Base-by-base conservation (phyloP, 2,888 invertebrate genomes). In the Tinea trinotella region DNA sequence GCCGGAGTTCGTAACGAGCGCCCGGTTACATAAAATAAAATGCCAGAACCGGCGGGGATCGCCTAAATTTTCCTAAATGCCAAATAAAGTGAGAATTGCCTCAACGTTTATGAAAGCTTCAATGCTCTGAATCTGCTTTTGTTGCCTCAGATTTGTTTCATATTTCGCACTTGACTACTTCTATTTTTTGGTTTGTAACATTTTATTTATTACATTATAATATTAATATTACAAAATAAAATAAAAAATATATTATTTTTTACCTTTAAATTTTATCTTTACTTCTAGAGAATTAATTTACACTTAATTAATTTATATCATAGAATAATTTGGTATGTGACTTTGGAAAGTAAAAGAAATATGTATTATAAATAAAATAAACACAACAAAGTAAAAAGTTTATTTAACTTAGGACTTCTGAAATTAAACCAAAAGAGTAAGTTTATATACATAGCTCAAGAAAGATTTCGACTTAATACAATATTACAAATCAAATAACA, bases 31-130 rank as follows among this genome's bases (percentile, higher is more conserved):
- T 84, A 84, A 84, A 84, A 83, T 80, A 82, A 84, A 84, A 85
- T 84, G 82, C 83, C 83, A 82, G 76, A 72, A 66, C 68, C 71
- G 71, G 70, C 24, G 73, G 77, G 78, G 76, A 76, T 78, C 76
- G 76, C 76, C 76, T 74, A 76, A 80, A 81, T 80, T 80, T 74
- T 78, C 80, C 79, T 81, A 80, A 82, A 82, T 82, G 82, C 81
- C 80, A 80, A 79, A 80, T 80, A 84, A 81, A 80, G 81, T 80
- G 82, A 70, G 76, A 83, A 85, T 81, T 73, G 76, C 75, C 78
- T 68, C 74, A 76, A 74, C 79, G 76, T 83, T 83, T 50, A 50
- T 50, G 50, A 50, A 24, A 50, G 50, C 50, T 50, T 40, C 40
- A 40, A n/a, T 40, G 40, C 40, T 40, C 40, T n/a, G 6, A 15